A percentile compares a stretch with the other conserved stretches of the same genome.
These are phyloP conservation scores for Strigamia maritima DNA, from an alignment of 2,888 invertebrate genomes.

Conservation along the genomic window DNA sequence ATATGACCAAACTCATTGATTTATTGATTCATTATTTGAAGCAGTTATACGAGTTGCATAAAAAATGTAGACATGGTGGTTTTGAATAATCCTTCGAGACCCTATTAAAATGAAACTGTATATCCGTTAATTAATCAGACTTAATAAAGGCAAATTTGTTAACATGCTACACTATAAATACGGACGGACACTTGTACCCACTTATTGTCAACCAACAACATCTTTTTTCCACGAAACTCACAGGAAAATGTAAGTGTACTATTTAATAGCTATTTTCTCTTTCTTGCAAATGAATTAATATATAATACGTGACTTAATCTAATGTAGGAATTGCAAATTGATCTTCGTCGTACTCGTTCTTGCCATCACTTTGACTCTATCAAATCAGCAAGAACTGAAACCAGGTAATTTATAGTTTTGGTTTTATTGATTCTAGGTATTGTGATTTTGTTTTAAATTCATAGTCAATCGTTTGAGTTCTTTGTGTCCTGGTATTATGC, in stretches of 20 bases:
- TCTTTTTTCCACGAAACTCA: neutral
- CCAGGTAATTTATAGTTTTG: neutral
- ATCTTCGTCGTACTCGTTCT: neutral
- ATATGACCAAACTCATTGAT: no score
- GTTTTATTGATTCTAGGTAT: neutral
- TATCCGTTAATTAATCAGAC: neutral
- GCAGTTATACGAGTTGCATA: no score
- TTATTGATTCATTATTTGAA: no score
- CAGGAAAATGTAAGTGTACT: neutral
- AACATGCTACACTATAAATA: neutral
- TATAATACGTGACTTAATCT: no score
- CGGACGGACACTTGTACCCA: neutral
- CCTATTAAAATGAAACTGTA: neutral
- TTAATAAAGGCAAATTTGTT: neutral
- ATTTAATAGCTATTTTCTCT: neutral
- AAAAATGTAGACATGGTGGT: no score
- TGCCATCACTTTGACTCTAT: neutral
- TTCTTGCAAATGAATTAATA: no score
- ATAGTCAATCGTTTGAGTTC: neutral
- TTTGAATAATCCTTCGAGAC: neutral
- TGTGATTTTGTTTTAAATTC: neutral
- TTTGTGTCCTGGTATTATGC: slow-evolving; percentile 1
- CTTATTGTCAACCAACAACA: neutral
- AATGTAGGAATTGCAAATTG: neutral
- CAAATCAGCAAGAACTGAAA: neutral